Evolutionary conservation across 37 sponge, comb jelly and placozoan genomes (phyloP).

Genomic region (Haliclona indistincta): DNA sequence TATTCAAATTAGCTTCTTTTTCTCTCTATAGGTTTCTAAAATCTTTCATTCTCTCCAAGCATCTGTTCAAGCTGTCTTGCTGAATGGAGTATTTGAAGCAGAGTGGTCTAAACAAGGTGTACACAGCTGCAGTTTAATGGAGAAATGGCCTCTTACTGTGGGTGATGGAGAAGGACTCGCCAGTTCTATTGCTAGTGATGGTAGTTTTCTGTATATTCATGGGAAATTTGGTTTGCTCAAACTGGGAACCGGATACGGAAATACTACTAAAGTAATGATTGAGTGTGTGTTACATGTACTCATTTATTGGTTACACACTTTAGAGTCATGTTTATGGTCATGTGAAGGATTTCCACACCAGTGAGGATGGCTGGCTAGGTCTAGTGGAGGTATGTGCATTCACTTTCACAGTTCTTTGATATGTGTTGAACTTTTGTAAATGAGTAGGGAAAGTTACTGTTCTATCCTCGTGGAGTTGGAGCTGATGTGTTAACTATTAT

Average conservation of each 20-base stretch:
- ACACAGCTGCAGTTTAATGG: constrained; percentile 29
- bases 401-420: not conserved
- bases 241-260: constrained; percentile 79
- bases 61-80: constrained; percentile 73
- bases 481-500: constrained; percentile 50
- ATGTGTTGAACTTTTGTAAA: too few relatives aligned
- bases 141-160: constrained; percentile 42
- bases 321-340: constrained; percentile 2
- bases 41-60: constrained; percentile 59
- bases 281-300: too few relatives aligned
- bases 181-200: constrained; percentile 61
- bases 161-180: not conserved
- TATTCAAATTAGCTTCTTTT: not conserved
- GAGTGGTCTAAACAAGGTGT: constrained; percentile 71
- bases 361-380: not conserved
- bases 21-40: constrained; percentile 60
- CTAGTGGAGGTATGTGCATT: not conserved
- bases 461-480: constrained; percentile 39
- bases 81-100: constrained; percentile 32
- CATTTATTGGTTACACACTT: too few relatives aligned
- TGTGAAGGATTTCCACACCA: not conserved
- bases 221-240: constrained; percentile 64
- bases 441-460: constrained; percentile 61
- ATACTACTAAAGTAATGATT: constrained; percentile 56
- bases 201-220: constrained; percentile 64